These are phyloP conservation scores for Hydractinia echinata DNA, from an alignment of 30 jellyfish, hydroid and myxozoan genomes.

Conservation along the genomic window DNA sequence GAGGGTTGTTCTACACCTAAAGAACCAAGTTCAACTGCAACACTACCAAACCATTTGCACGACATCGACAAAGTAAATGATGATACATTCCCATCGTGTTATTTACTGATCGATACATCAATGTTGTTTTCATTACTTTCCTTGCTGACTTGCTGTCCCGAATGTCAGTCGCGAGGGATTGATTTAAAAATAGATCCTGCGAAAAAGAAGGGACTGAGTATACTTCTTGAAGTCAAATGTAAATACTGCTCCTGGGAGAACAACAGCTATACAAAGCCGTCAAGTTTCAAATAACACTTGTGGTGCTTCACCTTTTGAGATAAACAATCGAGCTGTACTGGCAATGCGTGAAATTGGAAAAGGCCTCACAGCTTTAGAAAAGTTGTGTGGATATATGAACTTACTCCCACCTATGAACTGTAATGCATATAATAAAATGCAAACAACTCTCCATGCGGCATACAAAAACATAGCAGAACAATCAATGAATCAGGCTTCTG, in stretches of 20 bases:
- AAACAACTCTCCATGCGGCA: not conserved
- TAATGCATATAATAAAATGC: not conserved
- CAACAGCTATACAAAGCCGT: not conserved
- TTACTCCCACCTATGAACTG: conserved; percentile 5
- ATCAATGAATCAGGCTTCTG: conserved; percentile 5
- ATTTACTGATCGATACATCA: no score
- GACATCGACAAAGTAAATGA: no score
- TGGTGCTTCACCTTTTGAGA: not conserved
- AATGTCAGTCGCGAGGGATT: no score
- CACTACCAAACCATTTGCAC: no score
- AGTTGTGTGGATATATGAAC: conserved; percentile 20
- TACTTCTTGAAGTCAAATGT: not conserved
- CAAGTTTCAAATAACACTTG: not conserved
- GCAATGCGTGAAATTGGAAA: not conserved
- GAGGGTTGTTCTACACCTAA: no score
- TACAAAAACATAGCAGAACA: not conserved
- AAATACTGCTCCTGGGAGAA: not conserved
- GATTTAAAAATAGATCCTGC: not conserved
- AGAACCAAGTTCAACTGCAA: no score
- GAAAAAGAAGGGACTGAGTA: not conserved
- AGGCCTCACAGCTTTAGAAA: conserved; percentile 10
- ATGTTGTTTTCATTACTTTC: no score
- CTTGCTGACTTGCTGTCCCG: no score
- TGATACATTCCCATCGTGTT: no score
- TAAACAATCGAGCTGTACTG: not conserved